Base-by-base conservation (phyloP, 2,113 vertebrate species). In the Planiliza haematocheilus region DNA sequence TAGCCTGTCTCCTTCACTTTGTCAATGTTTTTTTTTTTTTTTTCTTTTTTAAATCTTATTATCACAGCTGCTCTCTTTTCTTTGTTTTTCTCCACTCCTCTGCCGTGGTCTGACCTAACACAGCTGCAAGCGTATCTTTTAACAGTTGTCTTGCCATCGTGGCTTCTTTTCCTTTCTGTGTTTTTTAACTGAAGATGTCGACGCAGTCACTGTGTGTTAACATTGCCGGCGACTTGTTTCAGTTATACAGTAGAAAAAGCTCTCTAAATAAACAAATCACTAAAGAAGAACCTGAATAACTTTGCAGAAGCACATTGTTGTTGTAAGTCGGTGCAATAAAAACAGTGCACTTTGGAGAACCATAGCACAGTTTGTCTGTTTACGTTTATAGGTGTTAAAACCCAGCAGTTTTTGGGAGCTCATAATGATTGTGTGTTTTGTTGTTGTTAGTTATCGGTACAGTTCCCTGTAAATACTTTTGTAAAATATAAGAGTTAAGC, bases 401-500 rank as follows among this genome's bases (percentile, higher is more conserved):
- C 24, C 24, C 24, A 30, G 24, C 24, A 9, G 16, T 56, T 60
- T 67, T 30, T 69, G 60, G 49, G n/a, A 65, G 36, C 9, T 65
- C 17, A 17, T 56, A 16, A 42, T 49, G 3, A 49, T 56, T 6
- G 56, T 53, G 38, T 74, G 24, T 43, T 61, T 72, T 16, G 13
- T 21, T 72, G 45, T 55, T 70, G 20, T 71, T 30, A 9, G 16
- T 17, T 36, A 41, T 14, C 9, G 37, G n/a, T 39, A 7, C 59
- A 14, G 72, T 64, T 48, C 14, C 53, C 13, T 59, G 76, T 80
- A 61, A 43, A 81, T 69, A 61, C 3, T 0, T 70, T 72, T 72
- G 9, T 72, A 43, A 50, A 57, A 58, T 65, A 61, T 46, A 55
- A 7, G 37, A 65, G 34, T 67, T 18, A 41, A 74, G 85, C 82